Percentiles rank a stretch among this genome's conserved stretches.
phyloP scores from a whole-genome alignment of 2,888 invertebrate species.

The Trichopoda pennipes region DNA sequence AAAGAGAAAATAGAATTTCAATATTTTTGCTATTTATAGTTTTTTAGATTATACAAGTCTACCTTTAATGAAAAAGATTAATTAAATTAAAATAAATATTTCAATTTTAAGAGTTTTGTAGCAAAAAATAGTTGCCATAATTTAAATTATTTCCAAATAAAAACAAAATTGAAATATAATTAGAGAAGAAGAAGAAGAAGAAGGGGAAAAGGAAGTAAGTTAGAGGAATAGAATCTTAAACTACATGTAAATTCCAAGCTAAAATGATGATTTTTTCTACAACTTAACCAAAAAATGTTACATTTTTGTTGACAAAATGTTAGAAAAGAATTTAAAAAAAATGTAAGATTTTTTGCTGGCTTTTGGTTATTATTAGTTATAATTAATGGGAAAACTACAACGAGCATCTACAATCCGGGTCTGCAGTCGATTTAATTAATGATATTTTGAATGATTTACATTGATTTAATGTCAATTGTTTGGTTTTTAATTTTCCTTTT shows the following conservation, averaged over 20 bases:
- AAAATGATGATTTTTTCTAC: slow-evolving; percentile 51
- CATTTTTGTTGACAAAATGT: slow-evolving; percentile 1
- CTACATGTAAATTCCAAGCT: slow-evolving; percentile 52
- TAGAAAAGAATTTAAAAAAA: slow-evolving; percentile 13
- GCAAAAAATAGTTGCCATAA: slow-evolving; percentile 4
- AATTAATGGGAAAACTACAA: slow-evolving; percentile 53
- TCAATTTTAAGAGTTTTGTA: slow-evolving; percentile 26
- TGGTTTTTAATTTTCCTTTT: slow-evolving; percentile 52
- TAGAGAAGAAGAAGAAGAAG: slow-evolving; percentile 34
- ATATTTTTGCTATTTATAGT: no score
- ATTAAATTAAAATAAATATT: background rate
- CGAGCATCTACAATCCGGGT: slow-evolving; percentile 75
- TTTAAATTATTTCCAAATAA: slow-evolving; percentile 12
- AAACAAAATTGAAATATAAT: slow-evolving; percentile 18
- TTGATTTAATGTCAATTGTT: slow-evolving; percentile 60
- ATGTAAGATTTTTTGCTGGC: slow-evolving; percentile 43
- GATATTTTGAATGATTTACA: slow-evolving; percentile 56
- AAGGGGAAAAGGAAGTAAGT: slow-evolving; percentile 37
- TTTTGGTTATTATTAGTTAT: slow-evolving; percentile 12
- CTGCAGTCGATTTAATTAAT: slow-evolving; percentile 79
- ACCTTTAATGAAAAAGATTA: slow-evolving; percentile 3
- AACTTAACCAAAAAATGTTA: slow-evolving; percentile 52
- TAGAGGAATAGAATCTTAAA: slow-evolving; percentile 43
- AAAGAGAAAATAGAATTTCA: no score
- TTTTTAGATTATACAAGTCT: slow-evolving; percentile 15